Evolutionary conservation across 1,140 invertebrate genomes (phyloP), one percentile per base, ranked within the genome.

Genomic region (Chrysoperla carnea): DNA sequence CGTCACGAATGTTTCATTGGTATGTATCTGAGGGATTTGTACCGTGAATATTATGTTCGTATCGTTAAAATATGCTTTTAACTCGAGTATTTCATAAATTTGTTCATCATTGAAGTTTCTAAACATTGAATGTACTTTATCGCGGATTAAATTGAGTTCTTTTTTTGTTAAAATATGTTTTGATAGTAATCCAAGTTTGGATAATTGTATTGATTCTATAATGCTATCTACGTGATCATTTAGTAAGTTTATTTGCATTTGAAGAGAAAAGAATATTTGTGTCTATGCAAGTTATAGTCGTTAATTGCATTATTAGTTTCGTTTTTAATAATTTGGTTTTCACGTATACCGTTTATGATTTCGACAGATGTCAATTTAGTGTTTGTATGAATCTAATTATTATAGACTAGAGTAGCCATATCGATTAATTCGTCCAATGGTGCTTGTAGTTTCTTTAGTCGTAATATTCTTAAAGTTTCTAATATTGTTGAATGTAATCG

Each of bases 281-380:
- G n/a, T n/a, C n/a, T n/a, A n/a, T n/a, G n/a, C n/a, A n/a, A n/a
- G n/a, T n/a, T n/a, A n/a, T n/a, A n/a, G n/a, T n/a, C n/a, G n/a
- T n/a, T n/a, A n/a, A n/a, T n/a, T n/a, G n/a, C n/a, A n/a, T n/a
- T n/a, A n/a, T n/a, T n/a, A n/a, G n/a, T n/a, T n/a, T n/a, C n/a
- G n/a, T n/a, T n/a, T n/a, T n/a, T n/a, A n/a, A n/a, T n/a, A n/a
- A n/a, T n/a, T n/a, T n/a, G n/a, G n/a, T n/a, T n/a, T n/a, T n/a
- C n/a, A n/a, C n/a, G n/a, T n/a, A n/a, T n/a, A n/a, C 36, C 45
- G 28, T 12, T 31, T 37, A 40, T 42, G 8, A 46, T 13, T 37
- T 46, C 40, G 31, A 46, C 42, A 7, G 45, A 40, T 7, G 45
- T 42, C 28, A 12, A 46, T 15, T 37, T 37, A 23, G 40, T 46